Conservation (phyloP, 2,113 vertebrate species). For the Psettodes erumei region DNA sequence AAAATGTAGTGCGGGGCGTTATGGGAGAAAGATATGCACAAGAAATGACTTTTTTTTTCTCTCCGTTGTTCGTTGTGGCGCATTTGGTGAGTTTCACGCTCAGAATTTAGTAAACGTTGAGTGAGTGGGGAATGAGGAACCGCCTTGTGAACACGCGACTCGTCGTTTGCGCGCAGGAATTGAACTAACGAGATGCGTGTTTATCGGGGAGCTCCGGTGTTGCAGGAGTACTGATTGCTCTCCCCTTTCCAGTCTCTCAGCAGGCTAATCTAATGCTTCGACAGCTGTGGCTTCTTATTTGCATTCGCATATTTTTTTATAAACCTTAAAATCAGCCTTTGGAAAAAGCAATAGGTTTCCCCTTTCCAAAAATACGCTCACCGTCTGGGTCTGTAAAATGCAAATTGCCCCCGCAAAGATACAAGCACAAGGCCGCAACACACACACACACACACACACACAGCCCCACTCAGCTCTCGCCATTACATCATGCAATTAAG, state of each 20-base stretch:
- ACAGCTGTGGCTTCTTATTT: neutral
- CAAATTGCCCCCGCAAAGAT: constrained; percentile 10
- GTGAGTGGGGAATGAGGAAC: too few species aligned
- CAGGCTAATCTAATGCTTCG: neutral
- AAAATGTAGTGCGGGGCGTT: neutral
- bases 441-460: constrained; percentile 8
- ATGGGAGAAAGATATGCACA: too few species aligned
- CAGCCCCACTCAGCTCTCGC: constrained; percentile 32
- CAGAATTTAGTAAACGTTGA: too few species aligned
- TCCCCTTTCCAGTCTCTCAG: neutral
- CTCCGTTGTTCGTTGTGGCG: too few species aligned
- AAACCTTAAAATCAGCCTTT: neutral
- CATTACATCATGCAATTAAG: constrained; percentile 73
- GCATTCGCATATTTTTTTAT: neutral
- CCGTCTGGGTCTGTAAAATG: neutral
- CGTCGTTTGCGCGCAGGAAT: too few species aligned
- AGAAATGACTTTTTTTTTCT: too few species aligned
- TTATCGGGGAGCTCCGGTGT: too few species aligned
- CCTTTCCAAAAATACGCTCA: neutral
- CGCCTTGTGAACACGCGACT: too few species aligned
- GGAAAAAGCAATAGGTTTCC: neutral
- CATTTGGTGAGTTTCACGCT: too few species aligned
- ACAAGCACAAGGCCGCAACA: neutral
- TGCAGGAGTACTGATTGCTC: too few species aligned
- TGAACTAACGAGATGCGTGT: too few species aligned